These are phyloP conservation scores for Cataglyphis livida DNA, from an alignment of 2,888 invertebrate species.

Conservation along the genomic window DNA sequence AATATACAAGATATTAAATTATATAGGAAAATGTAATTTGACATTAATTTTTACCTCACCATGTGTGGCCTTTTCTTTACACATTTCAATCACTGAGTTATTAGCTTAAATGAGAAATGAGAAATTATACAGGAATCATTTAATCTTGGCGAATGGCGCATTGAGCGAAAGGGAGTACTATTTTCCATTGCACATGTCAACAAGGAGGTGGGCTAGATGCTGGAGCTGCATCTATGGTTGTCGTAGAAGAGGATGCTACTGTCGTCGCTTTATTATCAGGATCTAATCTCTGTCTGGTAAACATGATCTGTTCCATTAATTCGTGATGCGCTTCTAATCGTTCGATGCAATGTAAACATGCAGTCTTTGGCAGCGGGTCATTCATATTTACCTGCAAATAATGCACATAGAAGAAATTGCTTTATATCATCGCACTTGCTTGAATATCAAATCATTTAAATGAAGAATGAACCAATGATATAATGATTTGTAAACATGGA, in stretches of 20 bases:
- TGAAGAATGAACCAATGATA: not conserved
- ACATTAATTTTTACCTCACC: conserved; percentile 15
- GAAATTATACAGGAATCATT: conserved; percentile 57
- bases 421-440: not conserved
- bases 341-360: conserved; percentile 87
- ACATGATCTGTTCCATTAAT: conserved; percentile 86
- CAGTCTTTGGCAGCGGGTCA: conserved; percentile 86
- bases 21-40: not conserved
- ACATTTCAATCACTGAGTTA: conserved; percentile 4
- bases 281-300: conserved; percentile 82
- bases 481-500: not conserved
- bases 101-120: conserved; percentile 57
- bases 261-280: conserved; percentile 78
- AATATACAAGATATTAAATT: not conserved
- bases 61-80: not conserved
- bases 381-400: conserved; percentile 84
- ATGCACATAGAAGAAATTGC: not conserved
- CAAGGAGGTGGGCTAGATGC: conserved; percentile 81
- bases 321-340: conserved; percentile 87
- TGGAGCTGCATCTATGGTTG: conserved; percentile 76
- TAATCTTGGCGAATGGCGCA: conserved; percentile 38
- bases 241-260: conserved; percentile 77
- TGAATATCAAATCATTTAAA: not conserved
- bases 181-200: conserved; percentile 78
- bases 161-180: conserved; percentile 58